Evolutionary conservation across 2,113 vertebrate genomes (phyloP).

Genomic region (Podarcis raffonei): DNA sequence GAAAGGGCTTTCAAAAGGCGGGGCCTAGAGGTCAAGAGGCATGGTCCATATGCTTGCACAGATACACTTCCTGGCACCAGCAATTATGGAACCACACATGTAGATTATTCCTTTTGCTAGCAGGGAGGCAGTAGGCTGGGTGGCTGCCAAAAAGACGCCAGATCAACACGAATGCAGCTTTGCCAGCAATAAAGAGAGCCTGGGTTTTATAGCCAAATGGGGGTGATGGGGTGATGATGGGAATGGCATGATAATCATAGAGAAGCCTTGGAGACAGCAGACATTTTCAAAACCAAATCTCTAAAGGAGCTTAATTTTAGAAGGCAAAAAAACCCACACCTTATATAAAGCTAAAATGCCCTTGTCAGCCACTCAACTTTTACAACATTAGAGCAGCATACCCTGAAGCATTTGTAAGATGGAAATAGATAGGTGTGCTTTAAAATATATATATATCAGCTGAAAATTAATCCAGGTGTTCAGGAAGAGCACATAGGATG

Average conservation of each 20-base stretch:
- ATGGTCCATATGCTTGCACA: rapidly evolving
- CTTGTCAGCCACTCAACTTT: rapidly evolving
- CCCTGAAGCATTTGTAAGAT: background rate
- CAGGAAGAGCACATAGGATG: background rate
- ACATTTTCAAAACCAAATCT: background rate
- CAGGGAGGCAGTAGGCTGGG: background rate
- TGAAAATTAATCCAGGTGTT: background rate
- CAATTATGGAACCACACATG: rapidly evolving
- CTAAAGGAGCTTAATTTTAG: constrained; percentile 15
- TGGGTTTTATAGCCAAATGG: rapidly evolving
- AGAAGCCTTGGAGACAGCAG: rapidly evolving
- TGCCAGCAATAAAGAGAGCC: rapidly evolving
- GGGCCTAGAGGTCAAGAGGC: background rate
- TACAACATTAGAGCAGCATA: rapidly evolving
- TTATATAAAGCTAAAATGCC: background rate
- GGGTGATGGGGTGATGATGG: rapidly evolving
- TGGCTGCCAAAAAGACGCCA: background rate
- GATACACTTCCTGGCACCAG: background rate
- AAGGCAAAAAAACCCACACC: background rate
- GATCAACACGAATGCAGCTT: background rate
- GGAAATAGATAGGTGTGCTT: background rate
- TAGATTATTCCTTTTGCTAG: background rate
- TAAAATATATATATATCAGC: too few relatives aligned
- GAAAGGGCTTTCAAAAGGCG: background rate
- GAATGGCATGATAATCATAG: background rate